These are phyloP conservation scores for Aphrophora alni DNA, from an alignment of 2,888 invertebrate species.

Conservation along the genomic window DNA sequence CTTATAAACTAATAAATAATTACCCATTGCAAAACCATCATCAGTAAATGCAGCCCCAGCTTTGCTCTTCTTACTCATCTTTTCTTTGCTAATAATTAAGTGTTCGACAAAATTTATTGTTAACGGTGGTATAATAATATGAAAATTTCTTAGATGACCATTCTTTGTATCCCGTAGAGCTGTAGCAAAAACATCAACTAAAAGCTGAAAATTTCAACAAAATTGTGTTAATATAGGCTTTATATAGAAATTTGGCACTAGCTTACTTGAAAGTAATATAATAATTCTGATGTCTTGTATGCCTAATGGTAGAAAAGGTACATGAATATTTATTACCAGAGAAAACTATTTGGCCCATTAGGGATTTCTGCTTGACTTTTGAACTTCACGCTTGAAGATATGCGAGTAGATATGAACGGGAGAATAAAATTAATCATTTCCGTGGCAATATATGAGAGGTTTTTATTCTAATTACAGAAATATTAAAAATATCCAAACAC, in stretches of 20 bases:
- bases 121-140: slow-evolving; percentile 89
- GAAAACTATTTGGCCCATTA: too few species aligned
- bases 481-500: too few species aligned
- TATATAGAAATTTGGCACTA: not conserved
- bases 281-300: too few species aligned
- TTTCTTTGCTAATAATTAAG: slow-evolving; percentile 89
- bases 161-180: slow-evolving; percentile 67
- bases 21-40: slow-evolving; percentile 97
- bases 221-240: slow-evolving; percentile 27
- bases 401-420: too few species aligned
- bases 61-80: slow-evolving; percentile 85
- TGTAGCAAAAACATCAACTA: slow-evolving; percentile 85
- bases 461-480: too few species aligned
- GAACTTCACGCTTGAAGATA: too few species aligned
- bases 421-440: too few species aligned
- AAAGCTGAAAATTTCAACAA: slow-evolving; percentile 61
- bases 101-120: slow-evolving; percentile 96
- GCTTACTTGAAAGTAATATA: too few species aligned
- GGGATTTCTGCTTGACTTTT: too few species aligned
- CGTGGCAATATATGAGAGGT: too few species aligned
- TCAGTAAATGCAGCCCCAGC: slow-evolving; percentile 92
- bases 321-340: too few species aligned
- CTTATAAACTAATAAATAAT: slow-evolving; percentile 27
- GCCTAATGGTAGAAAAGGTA: too few species aligned
- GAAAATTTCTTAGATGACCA: slow-evolving; percentile 80